Base-by-base conservation (phyloP, 2,113 vertebrate species). In the Trogon melanurus region DNA sequence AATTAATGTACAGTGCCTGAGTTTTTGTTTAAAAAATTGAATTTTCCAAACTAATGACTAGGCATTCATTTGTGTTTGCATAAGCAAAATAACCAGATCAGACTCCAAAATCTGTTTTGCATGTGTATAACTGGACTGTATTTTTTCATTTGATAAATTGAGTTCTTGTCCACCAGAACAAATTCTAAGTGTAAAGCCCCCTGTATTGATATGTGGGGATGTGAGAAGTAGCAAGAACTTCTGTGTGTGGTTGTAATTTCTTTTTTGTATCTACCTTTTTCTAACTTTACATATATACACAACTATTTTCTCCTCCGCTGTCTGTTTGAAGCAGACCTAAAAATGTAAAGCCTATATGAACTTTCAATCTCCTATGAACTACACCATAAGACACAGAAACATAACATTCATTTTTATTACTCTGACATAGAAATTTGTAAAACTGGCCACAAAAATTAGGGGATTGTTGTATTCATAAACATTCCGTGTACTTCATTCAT, bases 181-280 rank as follows among this genome's bases (percentile, higher is more conserved):
- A 82, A 6, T 67, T 47, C 16, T 8, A 58, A 41, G 10, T 18
- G 1, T 62, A 83, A 76, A 76, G 10, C 4, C 32, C 3, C 48
- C 13, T 25, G 5, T 2, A 10, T 34, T 48, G 11, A 15, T 26
- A 34, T 16, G 12, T 14, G 6, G 7, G 16, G 16, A 51, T 47
- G 13, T 41, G 34, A 57, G 47, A 74, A 41, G 20, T 5, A 71
- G 21, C 57, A 75, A 32, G 19, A 75, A 32, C 6, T 30, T 62
- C 27, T 23, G 3, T 62, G n/a, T 23, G 11, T 8, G 18, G 45
- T 34, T 47, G 66, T 13, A 14, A 5, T 27, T 9, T 4, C 9
- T 25, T 1, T 2, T 9, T 34, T 2, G 6, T 11, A 7, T 29
- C 7, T 56, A 4, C 6, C 2, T 18, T 9, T 64, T 58, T 91